phyloP scores from a whole-genome alignment of 2,888 invertebrate species.

The Teleogryllus oceanicus region DNA sequence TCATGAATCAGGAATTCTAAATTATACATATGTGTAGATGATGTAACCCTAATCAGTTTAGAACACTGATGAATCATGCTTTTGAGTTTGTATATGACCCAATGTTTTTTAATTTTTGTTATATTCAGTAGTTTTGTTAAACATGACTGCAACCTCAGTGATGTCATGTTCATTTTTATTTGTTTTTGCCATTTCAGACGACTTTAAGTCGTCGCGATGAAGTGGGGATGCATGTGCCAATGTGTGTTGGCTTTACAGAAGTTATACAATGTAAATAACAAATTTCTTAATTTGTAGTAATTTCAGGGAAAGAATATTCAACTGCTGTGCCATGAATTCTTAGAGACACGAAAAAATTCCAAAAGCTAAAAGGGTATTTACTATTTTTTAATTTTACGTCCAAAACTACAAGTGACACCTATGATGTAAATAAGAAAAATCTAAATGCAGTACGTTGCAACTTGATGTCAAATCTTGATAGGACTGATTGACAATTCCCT shows the following conservation, averaged over 20 bases:
- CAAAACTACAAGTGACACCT: background rate
- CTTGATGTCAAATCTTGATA: background rate
- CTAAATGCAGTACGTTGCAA: background rate
- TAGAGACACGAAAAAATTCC: background rate
- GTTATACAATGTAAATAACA: background rate
- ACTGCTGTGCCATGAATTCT: background rate
- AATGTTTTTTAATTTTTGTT: too few species aligned
- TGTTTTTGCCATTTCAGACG: too few species aligned
- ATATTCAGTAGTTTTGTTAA: too few species aligned
- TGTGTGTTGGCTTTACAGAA: background rate
- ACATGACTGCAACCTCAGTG: background rate
- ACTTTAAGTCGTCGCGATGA: too few species aligned
- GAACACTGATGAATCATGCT: too few species aligned
- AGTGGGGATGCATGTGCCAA: background rate
- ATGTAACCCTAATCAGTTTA: too few species aligned
- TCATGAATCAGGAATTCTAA: too few species aligned
- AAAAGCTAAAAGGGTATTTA: background rate
- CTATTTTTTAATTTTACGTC: background rate
- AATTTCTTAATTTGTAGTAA: background rate
- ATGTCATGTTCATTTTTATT: background rate
- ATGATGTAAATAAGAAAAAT: background rate
- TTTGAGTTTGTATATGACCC: too few species aligned
- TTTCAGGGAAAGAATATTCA: background rate
- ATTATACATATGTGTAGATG: too few species aligned
- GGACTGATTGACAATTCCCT: background rate